Base-by-base conservation (phyloP, 2,797 vertebrate genomes). In the Lepilemur ruficaudatus region DNA sequence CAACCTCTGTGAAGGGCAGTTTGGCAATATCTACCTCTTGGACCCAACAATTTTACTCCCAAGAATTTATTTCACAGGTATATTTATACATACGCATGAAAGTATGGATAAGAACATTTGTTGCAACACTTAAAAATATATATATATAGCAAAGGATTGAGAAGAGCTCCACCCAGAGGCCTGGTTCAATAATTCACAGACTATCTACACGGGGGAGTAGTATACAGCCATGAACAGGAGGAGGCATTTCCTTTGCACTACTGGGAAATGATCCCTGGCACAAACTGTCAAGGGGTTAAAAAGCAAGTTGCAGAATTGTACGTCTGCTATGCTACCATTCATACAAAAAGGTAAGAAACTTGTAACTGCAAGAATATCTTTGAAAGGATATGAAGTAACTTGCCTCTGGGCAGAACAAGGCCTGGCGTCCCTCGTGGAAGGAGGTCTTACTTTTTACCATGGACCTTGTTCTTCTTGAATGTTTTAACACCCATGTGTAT, bases 131-230 rank as follows among this genome's bases (percentile, higher is more conserved):
- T 65, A n/a, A 65, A 35, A 32, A 50, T 38, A 38, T 4, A 67
- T 11, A 22, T 1, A 85, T 11, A 23, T 0, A 85, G 59, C 73
- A 35, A 80, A 79, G 86, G 43, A 65, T 2, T 23, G 86, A 69
- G 70, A 87, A 22, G 2, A 9, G 43, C 41, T 80, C 46, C 18
- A 4, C 10, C 32, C 1, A 20, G 48, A 85, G n/a, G 22, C 50
- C 30, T 2, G 3, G 67, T 4, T 41, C 20, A 17, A n/a, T 13
- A 4, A 38, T 25, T 28, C 32, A 52, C 0, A 2, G 12, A 20
- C 23, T 57, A 25, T 7, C 46, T 6, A 4, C 0, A 13, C 0
- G 6, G 22, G 0, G 10, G 89, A 69, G 38, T 22, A 61, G 23
- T 18, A 48, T 1, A 43, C n/a, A 59, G 8, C 38, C 55, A 30